Base-by-base conservation (phyloP, 1,140 invertebrate genomes). In the Temnothorax nylanderi region DNA sequence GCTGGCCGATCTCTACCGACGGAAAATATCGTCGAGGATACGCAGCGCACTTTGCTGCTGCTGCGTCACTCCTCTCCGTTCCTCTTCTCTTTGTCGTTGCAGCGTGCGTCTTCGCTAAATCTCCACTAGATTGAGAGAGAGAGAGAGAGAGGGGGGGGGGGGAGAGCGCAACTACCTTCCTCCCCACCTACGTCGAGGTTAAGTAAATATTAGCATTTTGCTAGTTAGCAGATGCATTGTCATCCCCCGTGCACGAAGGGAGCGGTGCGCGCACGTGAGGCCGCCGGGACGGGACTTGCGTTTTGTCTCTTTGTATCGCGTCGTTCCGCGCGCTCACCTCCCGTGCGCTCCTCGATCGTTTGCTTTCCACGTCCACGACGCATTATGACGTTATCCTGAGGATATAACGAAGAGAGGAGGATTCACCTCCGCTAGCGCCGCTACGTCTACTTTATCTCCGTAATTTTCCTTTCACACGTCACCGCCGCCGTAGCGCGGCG, bases 181-280 rank as follows among this genome's bases (percentile, higher is more conserved):
- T 41, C 44, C 11, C 62, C 13, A 26, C 37, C 74, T 44, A 62
- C 54, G 26, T 60, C 74, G 86, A 86, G 64, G 87, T 84, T 88
- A 90, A 92, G 91, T 90, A 92, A 94, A 94, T 93, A 93, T 93
- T 93, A 88, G 85, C 89, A 91, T 93, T 94, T 88, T 88, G 91
- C 91, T 92, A 93, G 92, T 93, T 93, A 92, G 91, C 88, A 91
- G 86, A 87, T 92, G 88, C 90, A 89, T 85, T 89, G 91, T 92
- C 91, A 89, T 92, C 87, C 69, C 26, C 34, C 26, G 86, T 47
- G 65, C 37, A 56, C 72, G 90, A 60, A 76, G 41, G 49, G 60
- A 76, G 62, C 76, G 69, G 51, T 34, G 37, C 6, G 54, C 37
- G 37, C 54, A 41, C 51, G 26, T 21, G 75, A 51, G 44, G 51